Evolutionary conservation across 1,140 invertebrate genomes (phyloP).

Genomic region (Caenorhabditis brenneri): DNA sequence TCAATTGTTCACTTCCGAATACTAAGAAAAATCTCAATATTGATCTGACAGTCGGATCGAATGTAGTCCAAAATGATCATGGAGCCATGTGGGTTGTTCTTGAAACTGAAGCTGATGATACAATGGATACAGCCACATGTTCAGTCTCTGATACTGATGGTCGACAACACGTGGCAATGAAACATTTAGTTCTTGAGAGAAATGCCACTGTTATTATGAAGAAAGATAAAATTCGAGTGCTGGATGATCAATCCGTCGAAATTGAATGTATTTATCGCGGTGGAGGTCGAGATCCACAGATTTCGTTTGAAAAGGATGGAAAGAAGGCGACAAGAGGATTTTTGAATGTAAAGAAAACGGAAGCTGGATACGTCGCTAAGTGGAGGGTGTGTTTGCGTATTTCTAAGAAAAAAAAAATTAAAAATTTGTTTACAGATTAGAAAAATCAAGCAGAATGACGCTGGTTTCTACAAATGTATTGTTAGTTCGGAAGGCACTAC

Average conservation of each 20-base stretch:
- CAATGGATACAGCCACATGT: slow-evolving; percentile 49
- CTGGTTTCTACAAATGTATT: slow-evolving; percentile 47
- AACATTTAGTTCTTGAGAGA: slow-evolving; percentile 33
- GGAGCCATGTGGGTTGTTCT: slow-evolving; percentile 37
- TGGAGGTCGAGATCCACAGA: slow-evolving; percentile 24
- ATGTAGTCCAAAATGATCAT: slow-evolving; percentile 46
- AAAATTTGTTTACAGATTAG: not conserved
- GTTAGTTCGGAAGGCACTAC: not conserved
- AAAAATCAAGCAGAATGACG: slow-evolving; percentile 4
- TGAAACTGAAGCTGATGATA: slow-evolving; percentile 9
- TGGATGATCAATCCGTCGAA: slow-evolving; percentile 44
- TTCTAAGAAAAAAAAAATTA: not conserved
- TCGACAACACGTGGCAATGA: slow-evolving; percentile 48
- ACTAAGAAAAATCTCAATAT: slow-evolving; percentile 45
- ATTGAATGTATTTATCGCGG: slow-evolving; percentile 42
- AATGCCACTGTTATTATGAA: slow-evolving; percentile 26
- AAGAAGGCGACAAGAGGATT: not conserved
- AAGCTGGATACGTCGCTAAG: not conserved
- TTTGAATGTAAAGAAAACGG: not conserved
- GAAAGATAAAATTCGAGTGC: slow-evolving; percentile 3
- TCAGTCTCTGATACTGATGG: slow-evolving; percentile 47
- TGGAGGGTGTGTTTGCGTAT: not conserved
- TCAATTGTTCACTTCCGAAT: slow-evolving; percentile 47
- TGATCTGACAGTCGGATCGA: slow-evolving; percentile 45
- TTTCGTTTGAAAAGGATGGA: slow-evolving; percentile 47